These are phyloP conservation scores for Platycnemis pennipes DNA, from an alignment of 2,888 invertebrate species.

Conservation along the genomic window DNA sequence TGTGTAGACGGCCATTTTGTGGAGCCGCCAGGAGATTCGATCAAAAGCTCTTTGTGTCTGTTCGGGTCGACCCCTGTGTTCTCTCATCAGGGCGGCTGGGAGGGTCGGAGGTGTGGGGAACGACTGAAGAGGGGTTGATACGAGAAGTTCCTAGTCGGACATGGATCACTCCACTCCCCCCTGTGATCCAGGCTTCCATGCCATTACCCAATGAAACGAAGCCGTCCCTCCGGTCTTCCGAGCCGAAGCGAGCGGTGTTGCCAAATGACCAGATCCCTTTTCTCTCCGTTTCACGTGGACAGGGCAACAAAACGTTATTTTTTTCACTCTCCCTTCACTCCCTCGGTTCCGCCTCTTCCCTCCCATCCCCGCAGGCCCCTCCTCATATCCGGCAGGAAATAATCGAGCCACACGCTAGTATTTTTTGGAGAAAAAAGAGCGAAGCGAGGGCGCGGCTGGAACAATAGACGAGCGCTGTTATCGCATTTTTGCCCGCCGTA, in stretches of 20 bases:
- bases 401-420: neutral
- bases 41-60: neutral
- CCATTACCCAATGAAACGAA: slow-evolving; percentile 61
- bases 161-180: neutral
- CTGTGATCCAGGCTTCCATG: slow-evolving; percentile 27
- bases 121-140: neutral
- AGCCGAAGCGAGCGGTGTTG: slow-evolving; percentile 10
- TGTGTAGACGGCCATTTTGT: neutral
- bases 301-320: slow-evolving; percentile 31
- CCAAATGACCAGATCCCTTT: neutral
- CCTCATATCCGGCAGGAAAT: slow-evolving; percentile 35
- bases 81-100: neutral
- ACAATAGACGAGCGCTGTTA: neutral
- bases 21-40: neutral
- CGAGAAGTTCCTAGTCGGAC: neutral
- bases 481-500: neutral
- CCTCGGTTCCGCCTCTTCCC: neutral
- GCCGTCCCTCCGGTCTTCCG: neutral
- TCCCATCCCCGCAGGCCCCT: neutral
- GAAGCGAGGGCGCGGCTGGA: neutral
- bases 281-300: neutral
- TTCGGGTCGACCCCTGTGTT: neutral
- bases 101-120: neutral
- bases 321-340: neutral
- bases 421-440: neutral